phyloP scores from a whole-genome alignment of 2,797 vertebrate genomes.

The Scolopax bukidnonensis region DNA sequence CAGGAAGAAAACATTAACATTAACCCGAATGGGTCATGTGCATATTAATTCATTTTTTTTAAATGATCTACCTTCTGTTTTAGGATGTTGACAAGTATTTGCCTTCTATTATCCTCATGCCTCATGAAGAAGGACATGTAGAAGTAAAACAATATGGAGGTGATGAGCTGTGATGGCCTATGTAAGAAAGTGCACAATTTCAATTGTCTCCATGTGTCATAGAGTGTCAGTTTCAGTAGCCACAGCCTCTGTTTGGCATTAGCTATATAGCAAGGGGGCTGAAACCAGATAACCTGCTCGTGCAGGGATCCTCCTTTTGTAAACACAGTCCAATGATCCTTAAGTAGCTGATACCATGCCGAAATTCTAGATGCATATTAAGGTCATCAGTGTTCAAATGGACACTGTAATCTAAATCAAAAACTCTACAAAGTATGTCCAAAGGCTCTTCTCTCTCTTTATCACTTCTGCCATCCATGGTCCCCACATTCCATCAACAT shows the following conservation, averaged over 20 bases:
- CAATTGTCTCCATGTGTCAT: not conserved
- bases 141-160: not conserved
- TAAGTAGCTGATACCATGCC: not conserved
- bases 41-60: not conserved
- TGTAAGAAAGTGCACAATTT: not conserved
- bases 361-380: not conserved
- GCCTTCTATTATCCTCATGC: not conserved
- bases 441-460: not conserved
- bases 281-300: not conserved
- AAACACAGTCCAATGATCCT: not conserved
- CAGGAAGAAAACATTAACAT: not conserved
- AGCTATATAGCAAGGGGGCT: not conserved
- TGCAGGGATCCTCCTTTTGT: not conserved
- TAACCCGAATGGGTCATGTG: not conserved
- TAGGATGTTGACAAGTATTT: not conserved
- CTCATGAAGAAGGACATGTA: not conserved
- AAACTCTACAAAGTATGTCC: not conserved
- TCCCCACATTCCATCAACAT: rapidly evolving
- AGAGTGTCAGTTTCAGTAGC: not conserved
- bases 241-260: not conserved
- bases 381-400: not conserved
- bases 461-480: rapidly evolving
- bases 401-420: not conserved
- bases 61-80: not conserved
- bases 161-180: not conserved